A percentile compares a stretch with the other conserved stretches of the same genome.
These are phyloP conservation scores for Cyprinodon brontotheroides DNA, from an alignment of 2,113 vertebrate genomes.

Conservation along the genomic window DNA sequence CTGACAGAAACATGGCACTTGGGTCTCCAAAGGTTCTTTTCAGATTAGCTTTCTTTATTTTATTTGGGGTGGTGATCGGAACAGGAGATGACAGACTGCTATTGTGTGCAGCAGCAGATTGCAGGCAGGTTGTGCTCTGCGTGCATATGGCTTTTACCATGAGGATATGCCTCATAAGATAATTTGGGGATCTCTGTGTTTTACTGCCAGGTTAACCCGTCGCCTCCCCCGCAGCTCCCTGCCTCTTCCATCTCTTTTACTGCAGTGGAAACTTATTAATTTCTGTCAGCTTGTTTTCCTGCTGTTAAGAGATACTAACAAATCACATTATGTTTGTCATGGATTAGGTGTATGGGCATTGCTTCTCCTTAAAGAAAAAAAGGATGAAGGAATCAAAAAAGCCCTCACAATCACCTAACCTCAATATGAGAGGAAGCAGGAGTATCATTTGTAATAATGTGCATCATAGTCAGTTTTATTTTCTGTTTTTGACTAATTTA, in stretches of 20 bases:
- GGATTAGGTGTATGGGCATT: conserved; percentile 74
- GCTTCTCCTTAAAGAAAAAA: conserved; percentile 66
- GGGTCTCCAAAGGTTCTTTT: neutral
- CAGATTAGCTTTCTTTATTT: neutral
- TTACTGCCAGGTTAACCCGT: conserved; percentile 81
- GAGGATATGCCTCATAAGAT: conserved; percentile 72
- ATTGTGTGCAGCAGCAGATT: conserved; percentile 47
- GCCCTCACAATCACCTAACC: conserved; percentile 71
- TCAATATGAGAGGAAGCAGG: conserved; percentile 53
- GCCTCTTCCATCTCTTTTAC: conserved; percentile 54
- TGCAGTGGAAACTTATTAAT: conserved; percentile 84
- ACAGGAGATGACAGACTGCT: conserved; percentile 38
- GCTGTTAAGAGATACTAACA: conserved; percentile 81
- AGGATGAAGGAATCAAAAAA: conserved; percentile 75
- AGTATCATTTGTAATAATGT: conserved; percentile 35
- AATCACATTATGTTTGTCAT: conserved; percentile 82
- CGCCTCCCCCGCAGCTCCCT: conserved; percentile 49
- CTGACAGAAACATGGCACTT: conserved; percentile 10
- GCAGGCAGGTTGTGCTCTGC: conserved; percentile 38
- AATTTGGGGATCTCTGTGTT: conserved; percentile 81
- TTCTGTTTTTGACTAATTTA: conserved; percentile 9
- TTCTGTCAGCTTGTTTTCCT: conserved; percentile 80
- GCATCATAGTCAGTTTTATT: conserved; percentile 5
- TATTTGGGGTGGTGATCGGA: conserved; percentile 40
- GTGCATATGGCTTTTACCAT: conserved; percentile 51